Base-by-base conservation (phyloP, 2,113 vertebrate genomes). In the Rattus rattus region DNA sequence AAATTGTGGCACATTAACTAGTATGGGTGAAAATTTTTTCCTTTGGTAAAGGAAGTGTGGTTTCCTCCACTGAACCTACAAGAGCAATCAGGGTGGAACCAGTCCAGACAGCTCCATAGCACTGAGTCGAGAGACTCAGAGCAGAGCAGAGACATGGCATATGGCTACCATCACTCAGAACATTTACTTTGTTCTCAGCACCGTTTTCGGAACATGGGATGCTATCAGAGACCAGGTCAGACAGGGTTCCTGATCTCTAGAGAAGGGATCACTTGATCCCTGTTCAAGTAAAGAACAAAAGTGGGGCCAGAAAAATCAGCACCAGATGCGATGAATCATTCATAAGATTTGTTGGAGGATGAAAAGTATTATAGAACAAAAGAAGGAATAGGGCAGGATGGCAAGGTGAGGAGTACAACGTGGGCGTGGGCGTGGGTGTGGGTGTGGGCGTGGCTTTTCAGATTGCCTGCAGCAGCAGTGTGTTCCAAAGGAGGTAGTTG, bases 61-160 rank as follows among this genome's bases (percentile, higher is more conserved):
- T 22, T 43, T 94, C 17, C 5, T 59, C 14, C 2, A 1, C 26
- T 0, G 16, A 52, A 7, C 16, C 56, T 49, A 52, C 28, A 36
- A 69, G 92, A 79, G 28, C 5, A 22, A 0, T 43, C 17, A 47
- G 28, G 14, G 28, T 72, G 5, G 12, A 49, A 52, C 52, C 54
- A 6, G 54, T 26, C 12, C 4, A 12, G 5, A 9, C 6, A 1
- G 1, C 49, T n/a, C 24, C 26, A 54, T 39, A 19, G 49, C 3
- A 8, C 36, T 17, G 2, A 87, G 6, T 4, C 13, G 49, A 28
- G 77, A 70, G 76, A 81, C 73, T n/a, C 16, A 17, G 77, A 49
- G 19, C 39, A 73, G 61, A 67, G 1, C 33, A 61, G n/a, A 70
- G 33, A 7, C 1, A 4, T 16, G 47, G 5, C 85, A 24, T 0